phyloP scores from a whole-genome alignment of 2,888 invertebrate species.

The Stenolophus ochropezus region DNA sequence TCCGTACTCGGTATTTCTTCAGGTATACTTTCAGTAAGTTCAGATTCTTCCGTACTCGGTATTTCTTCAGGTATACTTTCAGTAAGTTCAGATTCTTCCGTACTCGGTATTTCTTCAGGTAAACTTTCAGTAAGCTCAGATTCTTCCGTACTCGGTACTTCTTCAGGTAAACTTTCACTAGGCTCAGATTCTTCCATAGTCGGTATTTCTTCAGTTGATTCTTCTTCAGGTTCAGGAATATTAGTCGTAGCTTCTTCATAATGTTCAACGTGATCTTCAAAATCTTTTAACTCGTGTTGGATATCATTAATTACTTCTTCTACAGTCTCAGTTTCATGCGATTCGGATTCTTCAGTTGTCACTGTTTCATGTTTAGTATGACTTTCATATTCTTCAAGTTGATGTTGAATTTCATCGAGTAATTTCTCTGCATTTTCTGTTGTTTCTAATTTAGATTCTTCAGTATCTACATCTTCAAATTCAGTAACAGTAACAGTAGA shows the following conservation, averaged over 20 bases:
- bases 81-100: neutral
- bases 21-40: neutral
- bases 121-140: too few relatives aligned
- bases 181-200: conserved; percentile 17
- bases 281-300: conserved; percentile 1
- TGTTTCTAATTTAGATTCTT: neutral
- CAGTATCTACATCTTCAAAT: neutral
- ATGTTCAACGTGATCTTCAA: neutral
- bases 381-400: neutral
- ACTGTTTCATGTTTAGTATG: neutral
- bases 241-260: neutral
- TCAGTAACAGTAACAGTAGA: neutral
- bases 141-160: too few relatives aligned
- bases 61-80: too few relatives aligned
- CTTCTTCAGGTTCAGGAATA: neutral
- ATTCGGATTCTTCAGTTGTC: neutral
- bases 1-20: neutral
- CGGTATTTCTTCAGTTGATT: neutral
- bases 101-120: conserved; percentile 6
- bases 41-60: conserved; percentile 7
- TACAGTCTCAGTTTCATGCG: conserved; percentile 37
- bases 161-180: too few relatives aligned
- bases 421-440: neutral
- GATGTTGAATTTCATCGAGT: neutral
- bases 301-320: conserved; percentile 13